Percentiles rank a stretch among this genome's conserved stretches.
These are phyloP conservation scores for Mellivora capensis DNA, from an alignment of 2,113 vertebrate species.

Conservation along the genomic window DNA sequence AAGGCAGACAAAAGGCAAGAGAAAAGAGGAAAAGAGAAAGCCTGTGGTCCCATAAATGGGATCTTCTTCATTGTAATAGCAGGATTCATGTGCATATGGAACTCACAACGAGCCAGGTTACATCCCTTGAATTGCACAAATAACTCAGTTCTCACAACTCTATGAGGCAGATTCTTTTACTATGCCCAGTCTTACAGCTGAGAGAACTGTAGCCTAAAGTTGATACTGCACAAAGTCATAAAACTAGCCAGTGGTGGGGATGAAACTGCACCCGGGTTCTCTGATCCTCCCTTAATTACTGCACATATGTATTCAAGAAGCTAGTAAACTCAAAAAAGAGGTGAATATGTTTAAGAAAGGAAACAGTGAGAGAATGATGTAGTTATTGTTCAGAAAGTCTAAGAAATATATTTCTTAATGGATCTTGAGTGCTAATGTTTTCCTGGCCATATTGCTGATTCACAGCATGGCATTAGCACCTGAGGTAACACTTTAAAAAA, in stretches of 20 bases:
- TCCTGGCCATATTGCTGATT: neutral
- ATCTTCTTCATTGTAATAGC: neutral
- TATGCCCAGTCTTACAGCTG: neutral
- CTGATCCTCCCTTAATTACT: neutral
- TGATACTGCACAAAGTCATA: neutral
- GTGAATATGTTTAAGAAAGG: neutral
- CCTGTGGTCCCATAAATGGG: neutral
- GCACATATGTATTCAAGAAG: neutral
- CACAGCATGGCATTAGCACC: neutral
- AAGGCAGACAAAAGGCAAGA: slow-evolving; percentile 22
- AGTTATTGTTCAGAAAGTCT: neutral
- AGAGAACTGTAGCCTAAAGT: neutral
- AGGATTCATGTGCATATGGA: neutral
- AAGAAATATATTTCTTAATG: neutral
- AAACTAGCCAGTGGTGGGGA: neutral
- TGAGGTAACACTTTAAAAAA: neutral
- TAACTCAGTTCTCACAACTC: neutral
- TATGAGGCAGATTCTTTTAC: neutral
- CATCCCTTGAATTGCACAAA: neutral
- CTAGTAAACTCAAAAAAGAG: neutral
- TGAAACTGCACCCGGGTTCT: neutral
- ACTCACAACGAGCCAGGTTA: neutral
- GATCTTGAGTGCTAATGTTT: neutral
- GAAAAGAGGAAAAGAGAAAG: neutral
- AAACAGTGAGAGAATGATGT: neutral